Percentiles rank a stretch among this genome's conserved stretches.
phyloP scores from a whole-genome alignment of 2,888 invertebrate genomes.

The Achlya flavicornis region DNA sequence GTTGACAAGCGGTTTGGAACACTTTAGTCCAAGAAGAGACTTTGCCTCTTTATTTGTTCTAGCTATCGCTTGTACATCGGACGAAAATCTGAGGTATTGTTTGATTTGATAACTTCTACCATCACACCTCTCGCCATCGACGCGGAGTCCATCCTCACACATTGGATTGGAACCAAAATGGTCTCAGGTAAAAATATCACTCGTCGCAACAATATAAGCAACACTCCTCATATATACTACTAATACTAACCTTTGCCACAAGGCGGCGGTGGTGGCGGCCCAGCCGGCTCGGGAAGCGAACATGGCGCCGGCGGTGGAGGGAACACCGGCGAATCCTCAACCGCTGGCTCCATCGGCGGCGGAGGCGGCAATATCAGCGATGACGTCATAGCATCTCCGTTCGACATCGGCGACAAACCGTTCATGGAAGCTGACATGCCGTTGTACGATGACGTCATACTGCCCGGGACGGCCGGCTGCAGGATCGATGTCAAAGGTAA shows the following conservation, averaged over 20 bases:
- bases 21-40: too few species aligned
- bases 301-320: conserved; percentile 75
- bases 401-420: conserved; percentile 37
- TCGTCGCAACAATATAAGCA: too few species aligned
- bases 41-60: too few species aligned
- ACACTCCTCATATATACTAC: too few species aligned
- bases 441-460: conserved; percentile 29
- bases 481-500: conserved; percentile 60
- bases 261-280: conserved; percentile 88
- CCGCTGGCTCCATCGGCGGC: conserved; percentile 48
- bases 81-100: too few species aligned
- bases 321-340: conserved; percentile 59
- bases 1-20: too few species aligned
- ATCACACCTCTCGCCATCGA: too few species aligned
- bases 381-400: conserved; percentile 59
- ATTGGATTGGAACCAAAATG: too few species aligned
- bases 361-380: conserved; percentile 63
- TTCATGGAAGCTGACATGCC: conserved; percentile 16
- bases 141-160: too few species aligned
- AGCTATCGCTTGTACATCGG: too few species aligned
- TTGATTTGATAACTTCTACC: too few species aligned
- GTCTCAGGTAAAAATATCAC: too few species aligned
- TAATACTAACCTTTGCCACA: conserved; percentile 53
- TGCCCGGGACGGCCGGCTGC: conserved; percentile 47
- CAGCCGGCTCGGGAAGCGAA: conserved; percentile 89